Conservation (phyloP, 2,888 invertebrate genomes). For the Monochamus alternatus region DNA sequence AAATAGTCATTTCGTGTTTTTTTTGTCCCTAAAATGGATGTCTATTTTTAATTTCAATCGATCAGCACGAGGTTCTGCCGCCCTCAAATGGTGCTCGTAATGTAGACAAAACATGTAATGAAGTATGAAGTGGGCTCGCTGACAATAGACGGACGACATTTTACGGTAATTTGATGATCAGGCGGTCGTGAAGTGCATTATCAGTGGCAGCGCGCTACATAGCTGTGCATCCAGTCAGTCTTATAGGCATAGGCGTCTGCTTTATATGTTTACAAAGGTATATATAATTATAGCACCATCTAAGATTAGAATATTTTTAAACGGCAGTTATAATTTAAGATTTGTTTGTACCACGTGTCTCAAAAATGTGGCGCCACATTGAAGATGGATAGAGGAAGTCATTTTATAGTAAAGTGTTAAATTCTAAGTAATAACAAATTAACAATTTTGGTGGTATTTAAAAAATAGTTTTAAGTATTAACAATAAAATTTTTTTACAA, state of each 20-base stretch:
- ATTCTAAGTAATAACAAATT: too few relatives aligned
- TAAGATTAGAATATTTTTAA: too few relatives aligned
- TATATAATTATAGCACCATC: too few relatives aligned
- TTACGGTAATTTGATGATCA: slow-evolving; percentile 37
- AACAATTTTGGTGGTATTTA: too few relatives aligned
- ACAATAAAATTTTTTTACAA: too few relatives aligned
- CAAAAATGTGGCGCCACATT: too few relatives aligned
- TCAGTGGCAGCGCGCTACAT: slow-evolving; percentile 21
- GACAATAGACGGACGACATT: slow-evolving; percentile 33
- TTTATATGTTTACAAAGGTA: too few relatives aligned
- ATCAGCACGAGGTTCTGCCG: background rate
- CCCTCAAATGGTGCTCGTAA: slow-evolving; percentile 4
- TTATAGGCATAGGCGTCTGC: background rate
- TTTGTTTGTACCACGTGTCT: too few relatives aligned
- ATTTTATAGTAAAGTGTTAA: too few relatives aligned
- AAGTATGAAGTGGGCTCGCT: slow-evolving; percentile 27
- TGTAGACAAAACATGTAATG: slow-evolving; percentile 16
- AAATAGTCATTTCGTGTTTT: background rate
- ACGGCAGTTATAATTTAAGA: too few relatives aligned
- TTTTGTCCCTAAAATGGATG: background rate
- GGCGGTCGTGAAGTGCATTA: slow-evolving; percentile 37
- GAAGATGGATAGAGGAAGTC: too few relatives aligned
- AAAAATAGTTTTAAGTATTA: too few relatives aligned
- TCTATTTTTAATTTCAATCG: slow-evolving; percentile 11
- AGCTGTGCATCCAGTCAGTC: slow-evolving; percentile 3